A percentile compares a stretch with the other conserved stretches of the same genome.
These are phyloP conservation scores for Neodiprion pinetum DNA, from an alignment of 1,140 invertebrate species.

Conservation along the genomic window DNA sequence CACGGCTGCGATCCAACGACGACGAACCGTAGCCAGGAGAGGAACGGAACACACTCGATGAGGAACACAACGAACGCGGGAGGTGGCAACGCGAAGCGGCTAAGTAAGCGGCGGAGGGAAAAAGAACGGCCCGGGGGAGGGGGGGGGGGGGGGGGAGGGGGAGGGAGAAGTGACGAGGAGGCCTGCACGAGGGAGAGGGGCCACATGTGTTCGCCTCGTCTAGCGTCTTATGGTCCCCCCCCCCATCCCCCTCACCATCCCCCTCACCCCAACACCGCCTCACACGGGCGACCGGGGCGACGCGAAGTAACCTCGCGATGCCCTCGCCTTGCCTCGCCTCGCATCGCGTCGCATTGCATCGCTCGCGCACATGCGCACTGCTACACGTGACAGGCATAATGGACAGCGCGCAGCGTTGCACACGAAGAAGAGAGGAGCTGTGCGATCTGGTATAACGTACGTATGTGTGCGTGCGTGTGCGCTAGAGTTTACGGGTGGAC, in stretches of 20 bases:
- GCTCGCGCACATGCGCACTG: not conserved
- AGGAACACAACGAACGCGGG: not conserved
- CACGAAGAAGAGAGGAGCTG: conserved; percentile 18
- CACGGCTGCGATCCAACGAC: too few species aligned
- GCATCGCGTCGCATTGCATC: not conserved
- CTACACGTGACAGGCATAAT: conserved; percentile 1
- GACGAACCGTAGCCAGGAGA: too few species aligned
- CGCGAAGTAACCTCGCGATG: not conserved
- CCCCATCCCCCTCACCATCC: not conserved
- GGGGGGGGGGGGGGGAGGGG: not conserved
- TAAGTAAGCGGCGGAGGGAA: not conserved
- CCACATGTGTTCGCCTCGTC: conserved; percentile 1
- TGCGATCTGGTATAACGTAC: not conserved
- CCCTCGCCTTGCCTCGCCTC: not conserved
- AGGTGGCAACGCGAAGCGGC: not conserved
- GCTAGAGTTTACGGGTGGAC: conserved; percentile 31
- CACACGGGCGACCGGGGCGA: not conserved
- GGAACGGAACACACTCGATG: too few species aligned
- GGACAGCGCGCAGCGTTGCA: not conserved
- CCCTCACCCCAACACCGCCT: not conserved
- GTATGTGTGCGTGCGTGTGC: conserved; percentile 15
- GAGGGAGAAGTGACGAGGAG: not conserved
- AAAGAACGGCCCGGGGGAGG: not conserved
- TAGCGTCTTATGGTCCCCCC: not conserved
- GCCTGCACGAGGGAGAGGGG: conserved; percentile 12